phyloP scores from a whole-genome alignment of 2,113 vertebrate genomes.

The Atractosteus spatula region DNA sequence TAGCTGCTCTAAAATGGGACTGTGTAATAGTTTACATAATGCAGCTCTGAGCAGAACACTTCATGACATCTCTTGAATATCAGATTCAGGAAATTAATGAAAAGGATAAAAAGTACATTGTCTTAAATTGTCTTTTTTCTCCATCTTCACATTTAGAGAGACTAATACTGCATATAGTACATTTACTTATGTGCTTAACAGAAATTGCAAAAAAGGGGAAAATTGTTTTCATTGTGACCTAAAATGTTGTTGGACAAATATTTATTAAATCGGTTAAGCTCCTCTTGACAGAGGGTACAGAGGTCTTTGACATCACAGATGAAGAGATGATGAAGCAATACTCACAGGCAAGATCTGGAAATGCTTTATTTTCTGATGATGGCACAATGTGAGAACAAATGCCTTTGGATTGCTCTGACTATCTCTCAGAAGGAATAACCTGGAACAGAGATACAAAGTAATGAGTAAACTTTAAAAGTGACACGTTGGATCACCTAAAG shows the following conservation, averaged over 20 bases:
- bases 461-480: background rate
- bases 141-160: no score
- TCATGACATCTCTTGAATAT: no score
- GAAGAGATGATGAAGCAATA: slow-evolving; percentile 12
- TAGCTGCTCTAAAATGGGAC: no score
- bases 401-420: slow-evolving; percentile 99
- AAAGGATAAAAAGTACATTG: no score
- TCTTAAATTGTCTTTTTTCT: no score
- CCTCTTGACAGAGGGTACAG: no score
- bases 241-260: no score
- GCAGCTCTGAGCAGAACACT: no score
- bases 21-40: no score
- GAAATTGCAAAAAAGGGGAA: background rate
- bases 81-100: no score
- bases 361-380: slow-evolving; percentile 98
- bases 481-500: background rate
- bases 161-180: no score
- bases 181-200: background rate
- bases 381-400: slow-evolving; percentile 95
- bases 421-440: slow-evolving; percentile 92
- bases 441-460: slow-evolving; percentile 38
- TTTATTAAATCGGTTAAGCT: no score
- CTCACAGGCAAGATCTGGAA: slow-evolving; percentile 98
- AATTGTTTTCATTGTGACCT: background rate
- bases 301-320: background rate